Percentiles rank a stretch among this genome's conserved stretches.
Conservation (phyloP, 2,888 invertebrate genomes). For the Leucophora obtusa region DNA sequence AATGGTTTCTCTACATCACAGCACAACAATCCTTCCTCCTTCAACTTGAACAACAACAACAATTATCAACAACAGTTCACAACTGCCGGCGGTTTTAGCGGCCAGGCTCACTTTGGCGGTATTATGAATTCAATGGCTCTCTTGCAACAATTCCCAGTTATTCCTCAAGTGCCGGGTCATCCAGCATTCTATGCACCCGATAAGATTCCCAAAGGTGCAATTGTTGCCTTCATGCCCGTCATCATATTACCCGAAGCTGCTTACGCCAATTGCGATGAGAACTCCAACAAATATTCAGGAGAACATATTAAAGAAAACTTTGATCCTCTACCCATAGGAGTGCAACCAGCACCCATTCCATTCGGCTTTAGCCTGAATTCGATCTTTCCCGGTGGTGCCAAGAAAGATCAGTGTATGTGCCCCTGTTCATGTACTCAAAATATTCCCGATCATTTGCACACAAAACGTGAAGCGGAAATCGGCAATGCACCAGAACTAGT, state of each 20-base stretch:
- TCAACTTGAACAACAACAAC: constrained; percentile 49
- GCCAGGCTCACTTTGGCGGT: constrained; percentile 72
- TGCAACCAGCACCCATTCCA: constrained; percentile 74
- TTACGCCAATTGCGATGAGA: constrained; percentile 76
- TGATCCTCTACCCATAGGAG: constrained; percentile 73
- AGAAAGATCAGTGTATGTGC: constrained; percentile 77
- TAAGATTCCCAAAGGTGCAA: constrained; percentile 80
- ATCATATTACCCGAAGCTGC: constrained; percentile 85
- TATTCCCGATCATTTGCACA: constrained; percentile 70
- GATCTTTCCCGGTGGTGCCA: constrained; percentile 70
- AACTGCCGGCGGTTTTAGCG: constrained; percentile 67
- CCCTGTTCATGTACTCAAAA: constrained; percentile 77
- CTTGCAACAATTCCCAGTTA: constrained; percentile 75
- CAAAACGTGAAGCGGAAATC: constrained; percentile 69
- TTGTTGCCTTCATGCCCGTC: constrained; percentile 85
- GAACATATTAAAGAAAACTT: constrained; percentile 68
- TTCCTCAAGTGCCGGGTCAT: constrained; percentile 75
- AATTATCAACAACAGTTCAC: constrained; percentile 67
- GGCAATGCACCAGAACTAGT: constrained; percentile 21
- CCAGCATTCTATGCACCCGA: constrained; percentile 76
- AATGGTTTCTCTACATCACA: constrained; percentile 55
- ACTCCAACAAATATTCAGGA: constrained; percentile 63
- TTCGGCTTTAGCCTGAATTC: constrained; percentile 71
- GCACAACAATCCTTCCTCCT: constrained; percentile 68
- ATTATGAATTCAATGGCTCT: constrained; percentile 76